Conservation (phyloP, 2,888 invertebrate genomes). For the Yponomeuta malinellus region DNA sequence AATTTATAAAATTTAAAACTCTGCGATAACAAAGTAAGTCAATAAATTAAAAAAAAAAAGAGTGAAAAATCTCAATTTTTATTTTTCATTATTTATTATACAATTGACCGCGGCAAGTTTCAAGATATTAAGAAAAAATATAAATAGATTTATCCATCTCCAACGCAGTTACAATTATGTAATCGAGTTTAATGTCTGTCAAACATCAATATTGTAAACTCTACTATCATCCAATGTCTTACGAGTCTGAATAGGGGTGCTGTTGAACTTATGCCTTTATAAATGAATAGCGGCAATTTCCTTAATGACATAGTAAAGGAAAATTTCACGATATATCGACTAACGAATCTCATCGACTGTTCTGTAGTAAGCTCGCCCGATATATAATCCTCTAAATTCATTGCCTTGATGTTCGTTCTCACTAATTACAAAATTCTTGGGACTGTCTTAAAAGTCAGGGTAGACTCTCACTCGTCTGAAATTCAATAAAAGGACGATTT, state of each 20-base stretch:
- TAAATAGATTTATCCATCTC: no score
- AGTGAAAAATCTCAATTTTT: no score
- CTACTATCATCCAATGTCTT: not conserved
- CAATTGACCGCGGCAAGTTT: no score
- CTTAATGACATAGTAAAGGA: slow-evolving; percentile 73
- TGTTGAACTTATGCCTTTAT: not conserved
- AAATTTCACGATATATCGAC: slow-evolving; percentile 61
- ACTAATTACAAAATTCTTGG: not conserved
- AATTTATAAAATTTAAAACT: no score
- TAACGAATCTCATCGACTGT: slow-evolving; percentile 45
- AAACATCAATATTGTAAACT: not conserved
- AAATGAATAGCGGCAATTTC: slow-evolving; percentile 47
- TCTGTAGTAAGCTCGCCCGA: slow-evolving; percentile 24
- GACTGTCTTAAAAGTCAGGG: not conserved
- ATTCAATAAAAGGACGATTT: not conserved
- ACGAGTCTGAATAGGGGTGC: not conserved
- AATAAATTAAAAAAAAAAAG: no score
- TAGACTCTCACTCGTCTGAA: not conserved
- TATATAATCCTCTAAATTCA: not conserved
- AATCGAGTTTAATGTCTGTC: no score
- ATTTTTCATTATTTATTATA: no score
- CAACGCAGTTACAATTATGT: no score
- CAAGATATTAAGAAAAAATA: no score
- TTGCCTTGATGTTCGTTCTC: not conserved
- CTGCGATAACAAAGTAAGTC: no score